Base-by-base conservation (phyloP, 1,140 invertebrate species). In the Apis laboriosa region DNA sequence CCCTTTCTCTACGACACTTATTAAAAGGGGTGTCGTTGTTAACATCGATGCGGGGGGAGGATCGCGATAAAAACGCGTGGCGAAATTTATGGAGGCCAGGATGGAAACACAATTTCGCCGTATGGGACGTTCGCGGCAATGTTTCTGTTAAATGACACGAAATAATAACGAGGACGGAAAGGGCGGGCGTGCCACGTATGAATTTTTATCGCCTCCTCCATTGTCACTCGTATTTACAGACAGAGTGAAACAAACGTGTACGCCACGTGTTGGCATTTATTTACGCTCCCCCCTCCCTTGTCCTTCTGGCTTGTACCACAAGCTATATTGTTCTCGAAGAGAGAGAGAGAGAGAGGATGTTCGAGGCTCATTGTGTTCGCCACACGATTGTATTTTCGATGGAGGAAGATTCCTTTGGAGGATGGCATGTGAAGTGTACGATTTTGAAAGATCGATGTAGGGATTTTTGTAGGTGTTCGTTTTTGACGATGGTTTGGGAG, bases 161-260 rank as follows among this genome's bases (percentile, higher is more conserved):
- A 81, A 81, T 81, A 81, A 81, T 81, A 81, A 81, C 43, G 72
- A 55, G 34, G 61, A 67, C 79, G 79, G 79, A 61, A 76, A 43
- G 34, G 34, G 34, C 34, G 55, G 73, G 63, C 60, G 73, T 55
- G 56, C 73, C 73, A 43, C 53, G 55, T 81, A 81, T 81, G 80
- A 81, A 81, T 81, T 81, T 81, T 81, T 81, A 81, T 81, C 80
- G 80, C 63, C 56, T 75, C 79, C 43, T 43, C 80, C 68, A 81
- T 81, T 81, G 80, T 81, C 55, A 5, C 34, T 43, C 55, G 61
- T 55, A 77, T 75, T 81, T 81, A 68, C 80, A 58, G 43, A 19
- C 73, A 11, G 24, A n/a, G 28, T 21, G 64, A 68, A 67, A 77
- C 56, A 58, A 81, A 68, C 80, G 63, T 34, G 34, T 76, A 67